Base-by-base conservation (phyloP, 2,888 invertebrate genomes). In the Athalia circularis region DNA sequence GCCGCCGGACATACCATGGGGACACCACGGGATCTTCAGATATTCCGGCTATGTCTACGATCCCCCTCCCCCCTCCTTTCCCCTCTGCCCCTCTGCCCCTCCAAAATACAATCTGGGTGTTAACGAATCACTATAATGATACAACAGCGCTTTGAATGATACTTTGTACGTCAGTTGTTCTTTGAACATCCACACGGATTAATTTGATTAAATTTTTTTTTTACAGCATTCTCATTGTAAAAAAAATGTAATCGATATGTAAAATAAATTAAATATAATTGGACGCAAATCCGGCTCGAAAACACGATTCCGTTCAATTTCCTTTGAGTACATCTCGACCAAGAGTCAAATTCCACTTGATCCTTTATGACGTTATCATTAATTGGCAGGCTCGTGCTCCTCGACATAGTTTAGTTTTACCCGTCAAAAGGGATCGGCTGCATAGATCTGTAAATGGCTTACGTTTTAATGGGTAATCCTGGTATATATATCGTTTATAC, bases 21-120 rank as follows among this genome's bases (percentile, higher is more conserved):
- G 75, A 75, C 61, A 80, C 82, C 84, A 85, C 82, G 80, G 87
- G 87, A 86, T 84, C 85, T 86, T 81, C 80, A 85, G 84, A 85
- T 82, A 87, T 87, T 81, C 84, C 75, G 81, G 81, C 83, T 81
- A 87, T 87, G 87, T 83, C 84, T 83, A 84, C 83, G 87, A 86
- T 86, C 85, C 84, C 80, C 80, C 78, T 2, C 29, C 29, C 29
- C 29, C 29, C 29, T 2, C 29, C 0, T n/a, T n/a, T 0, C 29
- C 29, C 29, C 2, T 2, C 29, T 29, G 29, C 78, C 75, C 83
- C 80, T 62, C 8, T 7, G 62, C 29, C 15, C 0, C 45, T 57
- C 59, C 72, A 45, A 57, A 59, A 72, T 59, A 72, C 72, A 45
- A 59, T 72, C 45, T 45, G 47, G 59, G 13, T 50, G 29, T 54